A percentile compares a stretch with the other conserved stretches of the same genome.
Conservation (phyloP, 2,113 vertebrate species). For the Upupa epops region DNA sequence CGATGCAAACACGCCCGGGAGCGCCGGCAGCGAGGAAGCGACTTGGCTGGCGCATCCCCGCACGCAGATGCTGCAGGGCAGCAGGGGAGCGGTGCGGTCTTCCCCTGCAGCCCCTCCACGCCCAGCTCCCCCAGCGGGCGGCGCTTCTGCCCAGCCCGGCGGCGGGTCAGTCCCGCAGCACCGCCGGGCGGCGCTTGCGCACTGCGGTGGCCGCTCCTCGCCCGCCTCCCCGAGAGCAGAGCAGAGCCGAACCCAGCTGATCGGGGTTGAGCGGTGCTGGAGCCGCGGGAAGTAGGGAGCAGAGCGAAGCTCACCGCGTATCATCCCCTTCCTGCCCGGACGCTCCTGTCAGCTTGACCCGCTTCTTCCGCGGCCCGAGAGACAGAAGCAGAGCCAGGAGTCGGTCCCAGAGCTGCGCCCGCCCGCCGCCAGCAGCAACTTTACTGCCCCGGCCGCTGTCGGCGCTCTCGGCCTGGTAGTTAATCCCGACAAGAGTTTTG, state of each 20-base stretch:
- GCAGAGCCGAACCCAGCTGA: background rate
- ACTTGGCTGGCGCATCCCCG: background rate
- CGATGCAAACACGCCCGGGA: background rate
- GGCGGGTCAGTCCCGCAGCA: background rate
- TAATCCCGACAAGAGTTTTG: constrained; percentile 32
- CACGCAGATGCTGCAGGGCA: no score
- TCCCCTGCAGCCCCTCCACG: background rate
- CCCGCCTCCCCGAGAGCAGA: background rate
- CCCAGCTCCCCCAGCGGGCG: background rate
- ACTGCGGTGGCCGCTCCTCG: background rate
- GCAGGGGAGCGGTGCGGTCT: no score
- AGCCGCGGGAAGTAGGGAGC: constrained; percentile 70
- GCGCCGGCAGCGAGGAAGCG: rapidly evolving
- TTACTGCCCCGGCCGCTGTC: background rate
- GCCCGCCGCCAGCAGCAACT: background rate
- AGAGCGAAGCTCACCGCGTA: background rate
- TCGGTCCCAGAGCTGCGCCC: background rate
- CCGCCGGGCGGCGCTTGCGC: constrained; percentile 32
- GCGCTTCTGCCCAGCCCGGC: background rate
- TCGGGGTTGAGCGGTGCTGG: background rate
- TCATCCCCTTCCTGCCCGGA: background rate
- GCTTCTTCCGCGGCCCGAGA: background rate
- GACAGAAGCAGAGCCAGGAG: background rate
- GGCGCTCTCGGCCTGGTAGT: background rate
- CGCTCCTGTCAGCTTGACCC: background rate